These are phyloP conservation scores for Babylonia areolata DNA, from an alignment of 1,140 invertebrate genomes.

Conservation along the genomic window DNA sequence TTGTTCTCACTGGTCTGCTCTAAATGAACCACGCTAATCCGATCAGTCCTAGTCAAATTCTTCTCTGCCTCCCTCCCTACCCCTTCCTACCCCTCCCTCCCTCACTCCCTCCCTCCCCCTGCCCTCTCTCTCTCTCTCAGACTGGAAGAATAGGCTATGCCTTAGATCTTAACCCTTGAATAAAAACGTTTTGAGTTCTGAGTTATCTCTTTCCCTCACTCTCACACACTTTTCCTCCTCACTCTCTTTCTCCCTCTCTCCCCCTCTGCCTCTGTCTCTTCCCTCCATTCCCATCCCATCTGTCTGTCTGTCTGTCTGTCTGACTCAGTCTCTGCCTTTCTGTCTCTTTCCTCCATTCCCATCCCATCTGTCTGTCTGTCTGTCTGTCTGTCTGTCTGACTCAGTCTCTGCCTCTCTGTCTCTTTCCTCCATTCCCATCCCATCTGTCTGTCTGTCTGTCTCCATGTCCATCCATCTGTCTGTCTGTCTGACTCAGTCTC, in stretches of 20 bases:
- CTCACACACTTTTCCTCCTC: background rate
- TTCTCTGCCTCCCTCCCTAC: background rate
- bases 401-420: too few relatives aligned
- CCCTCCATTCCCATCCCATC: background rate
- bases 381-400: background rate
- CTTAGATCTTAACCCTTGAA: too few relatives aligned
- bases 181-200: too few relatives aligned
- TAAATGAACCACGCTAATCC: too few relatives aligned
- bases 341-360: background rate
- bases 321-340: background rate
- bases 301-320: background rate
- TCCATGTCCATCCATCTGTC: background rate
- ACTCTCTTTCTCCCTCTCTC: background rate
- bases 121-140: constrained; percentile 14
- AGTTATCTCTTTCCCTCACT: constrained; percentile 16
- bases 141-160: too few relatives aligned
- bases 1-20: too few relatives aligned
- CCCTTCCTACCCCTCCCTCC: background rate
- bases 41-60: too few relatives aligned
- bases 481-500: background rate
- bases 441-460: background rate
- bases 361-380: too few relatives aligned
- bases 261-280: too few relatives aligned
- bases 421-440: too few relatives aligned
- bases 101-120: background rate